Conservation (phyloP, 2,797 vertebrate genomes). For the Microctenopoma stevenorrisi region DNA sequence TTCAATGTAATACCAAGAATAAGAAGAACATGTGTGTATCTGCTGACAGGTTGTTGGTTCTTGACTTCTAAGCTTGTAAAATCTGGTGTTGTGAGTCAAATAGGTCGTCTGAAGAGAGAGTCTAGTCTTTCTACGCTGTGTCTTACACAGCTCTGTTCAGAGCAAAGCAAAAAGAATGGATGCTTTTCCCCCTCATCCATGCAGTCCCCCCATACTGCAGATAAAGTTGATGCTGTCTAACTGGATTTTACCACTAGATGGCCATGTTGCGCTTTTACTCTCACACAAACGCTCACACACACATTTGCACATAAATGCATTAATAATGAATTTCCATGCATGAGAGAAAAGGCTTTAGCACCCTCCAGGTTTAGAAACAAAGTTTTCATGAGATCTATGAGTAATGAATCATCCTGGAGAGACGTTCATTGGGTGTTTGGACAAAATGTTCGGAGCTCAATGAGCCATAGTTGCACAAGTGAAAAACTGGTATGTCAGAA, state of each 20-base stretch:
- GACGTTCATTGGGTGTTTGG: constrained; percentile 3
- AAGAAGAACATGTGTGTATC: constrained; percentile 16
- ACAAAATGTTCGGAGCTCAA: constrained; percentile 46
- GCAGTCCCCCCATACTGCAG: constrained; percentile 49
- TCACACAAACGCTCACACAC: constrained; percentile 7
- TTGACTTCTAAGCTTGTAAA: constrained; percentile 10
- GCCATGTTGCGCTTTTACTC: constrained; percentile 60
- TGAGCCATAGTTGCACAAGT: not conserved
- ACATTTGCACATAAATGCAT: constrained; percentile 18
- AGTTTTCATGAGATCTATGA: constrained; percentile 30
- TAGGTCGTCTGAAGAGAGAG: not conserved
- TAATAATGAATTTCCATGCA: constrained; percentile 28
- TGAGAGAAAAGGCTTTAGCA: constrained; percentile 13
- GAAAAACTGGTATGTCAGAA: constrained; percentile 3
- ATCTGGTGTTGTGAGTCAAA: constrained; percentile 24
- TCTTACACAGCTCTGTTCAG: not conserved
- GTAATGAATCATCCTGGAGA: constrained; percentile 36
- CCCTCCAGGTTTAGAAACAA: constrained; percentile 16
- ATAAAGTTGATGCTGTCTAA: constrained; percentile 19
- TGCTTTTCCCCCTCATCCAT: constrained; percentile 20
- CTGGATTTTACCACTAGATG: constrained; percentile 76
- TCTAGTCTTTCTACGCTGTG: not conserved
- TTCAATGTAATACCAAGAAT: constrained; percentile 21
- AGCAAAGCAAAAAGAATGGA: constrained; percentile 12
- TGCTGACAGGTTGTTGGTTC: constrained; percentile 1